Evolutionary conservation across 2,797 vertebrate species (phyloP), one percentile per base, ranked within the genome.

Genomic region (Lepus oiostolus): DNA sequence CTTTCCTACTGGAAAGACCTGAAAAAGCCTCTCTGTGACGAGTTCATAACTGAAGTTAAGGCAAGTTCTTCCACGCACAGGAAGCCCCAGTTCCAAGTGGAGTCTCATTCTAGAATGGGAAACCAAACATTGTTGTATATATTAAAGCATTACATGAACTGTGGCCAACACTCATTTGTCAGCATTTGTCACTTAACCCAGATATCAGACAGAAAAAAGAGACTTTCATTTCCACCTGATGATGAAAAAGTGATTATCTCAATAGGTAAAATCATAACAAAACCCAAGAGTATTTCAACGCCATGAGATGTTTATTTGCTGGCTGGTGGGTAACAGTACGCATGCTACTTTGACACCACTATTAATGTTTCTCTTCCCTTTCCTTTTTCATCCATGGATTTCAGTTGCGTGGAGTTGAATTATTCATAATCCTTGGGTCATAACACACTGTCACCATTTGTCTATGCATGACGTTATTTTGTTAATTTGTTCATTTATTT

Each of bases 11-110:
- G 42, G 42, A 47, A 47, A 47, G 42, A 9, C 42, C 42, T 47
- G 42, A 47, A 98, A 98, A 97, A 82, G 54, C 52, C 96, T 95
- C 14, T 95, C 96, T 97, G 97, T 93, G 97, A 98, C 97, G 97
- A 98, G 97, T 98, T 98, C 96, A 95, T 87, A 97, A 97, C 96
- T 97, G 98, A 98, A 98, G 98, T 95, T 91, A 90, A 95, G 87
- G 75, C 82, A 97, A 90, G 83, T 93, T 97, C 97, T 96, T 96
- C 94, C 95, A 91, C 95, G 97, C 87, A 97, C 96, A 98, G 97
- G 97, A 98, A 98, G 91, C 80, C 91, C 97, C 93, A 65, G 88
- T 97, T 97, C 89, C 97, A 96, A 94, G 94, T 84, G 96, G 95
- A 91, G 42, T 90, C 85, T 97, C 98, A 94, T 32, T 97, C 92